Conservation (phyloP, 2,888 invertebrate species). For the Zonitis immaculata region DNA sequence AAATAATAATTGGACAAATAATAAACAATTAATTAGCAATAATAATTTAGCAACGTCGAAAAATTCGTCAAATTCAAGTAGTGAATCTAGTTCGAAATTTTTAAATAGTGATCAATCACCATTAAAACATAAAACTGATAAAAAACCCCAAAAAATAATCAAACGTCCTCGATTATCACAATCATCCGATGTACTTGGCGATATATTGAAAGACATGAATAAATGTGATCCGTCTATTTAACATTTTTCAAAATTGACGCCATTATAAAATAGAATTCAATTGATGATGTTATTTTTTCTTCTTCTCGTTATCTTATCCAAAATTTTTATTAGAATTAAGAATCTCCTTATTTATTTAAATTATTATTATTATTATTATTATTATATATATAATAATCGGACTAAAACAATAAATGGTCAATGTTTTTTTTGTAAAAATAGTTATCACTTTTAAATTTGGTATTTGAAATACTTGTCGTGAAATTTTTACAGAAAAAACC, state of each 20-base stretch:
- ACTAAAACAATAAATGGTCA: not conserved
- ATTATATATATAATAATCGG: not conserved
- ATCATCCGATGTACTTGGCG: constrained; percentile 45
- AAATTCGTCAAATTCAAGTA: constrained; percentile 5
- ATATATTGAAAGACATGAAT: constrained; percentile 47
- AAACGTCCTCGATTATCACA: constrained; percentile 37
- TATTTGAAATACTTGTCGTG: not conserved
- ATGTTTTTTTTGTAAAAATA: not conserved
- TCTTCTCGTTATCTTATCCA: not conserved
- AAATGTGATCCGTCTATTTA: constrained; percentile 42
- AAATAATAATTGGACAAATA: constrained; percentile 4
- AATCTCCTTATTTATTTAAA: not conserved
- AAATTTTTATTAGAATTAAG: not conserved
- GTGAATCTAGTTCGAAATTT: constrained; percentile 15
- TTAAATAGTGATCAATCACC: constrained; percentile 15
- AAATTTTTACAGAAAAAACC: constrained; percentile 4
- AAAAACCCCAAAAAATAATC: constrained; percentile 33
- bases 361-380: too few species aligned
- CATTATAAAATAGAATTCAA: not conserved
- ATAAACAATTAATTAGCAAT: constrained; percentile 7
- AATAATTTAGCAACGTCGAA: constrained; percentile 2
- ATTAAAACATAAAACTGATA: constrained; percentile 32
- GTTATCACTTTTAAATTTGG: not conserved
- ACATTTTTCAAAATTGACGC: constrained; percentile 19
- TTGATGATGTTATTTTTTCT: not conserved